Evolutionary conservation across 2,113 vertebrate species (phyloP), one percentile per base, ranked within the genome.

Genomic region (Heterotilapia buettikoferi): DNA sequence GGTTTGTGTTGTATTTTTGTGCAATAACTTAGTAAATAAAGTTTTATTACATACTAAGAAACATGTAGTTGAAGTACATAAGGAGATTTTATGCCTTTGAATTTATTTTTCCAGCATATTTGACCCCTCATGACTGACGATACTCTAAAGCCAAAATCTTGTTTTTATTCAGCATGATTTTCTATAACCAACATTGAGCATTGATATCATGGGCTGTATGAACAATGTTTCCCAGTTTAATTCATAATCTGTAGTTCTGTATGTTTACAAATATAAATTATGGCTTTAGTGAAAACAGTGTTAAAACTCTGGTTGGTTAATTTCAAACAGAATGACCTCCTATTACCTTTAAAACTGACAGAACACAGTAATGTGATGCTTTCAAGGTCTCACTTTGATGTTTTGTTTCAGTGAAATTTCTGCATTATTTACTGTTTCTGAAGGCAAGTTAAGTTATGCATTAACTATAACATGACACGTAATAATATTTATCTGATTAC

Each of bases 161-260:
- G 61, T 13, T 38, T 66, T 38, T 38, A 1, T 21, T 38, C 61
- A 38, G 61, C 6, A 0, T 66, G 18, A 66, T n/a, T 66, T 38
- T 38, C 61, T 66, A 38, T 66, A 36, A 66, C 19, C 33, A 66
- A 66, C 10, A 38, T n/a, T 36, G 61, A 38, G 2, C 10, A 38
- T 13, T 38, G 0, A 12, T 8, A 66, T n/a, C 0, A 21, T 66
- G 61, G 33, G 4, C 0, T 66, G 61, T 13, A 38, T 13, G 19
- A 38, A 1, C 33, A 38, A 66, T 66, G 0, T 38, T 66, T 66
- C 0, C 9, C 31, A 66, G 9, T n/a, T 66, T n/a, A n/a, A 66
- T 36, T 66, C 61, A 66, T 38, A 66, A 66, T 66, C 33, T 66
- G 31, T 36, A 36, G 61, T 66, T 36, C 57, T 61, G 59, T 36